Evolutionary conservation across 2,113 vertebrate genomes (phyloP).

Genomic region (Pelecanoides urinatrix): DNA sequence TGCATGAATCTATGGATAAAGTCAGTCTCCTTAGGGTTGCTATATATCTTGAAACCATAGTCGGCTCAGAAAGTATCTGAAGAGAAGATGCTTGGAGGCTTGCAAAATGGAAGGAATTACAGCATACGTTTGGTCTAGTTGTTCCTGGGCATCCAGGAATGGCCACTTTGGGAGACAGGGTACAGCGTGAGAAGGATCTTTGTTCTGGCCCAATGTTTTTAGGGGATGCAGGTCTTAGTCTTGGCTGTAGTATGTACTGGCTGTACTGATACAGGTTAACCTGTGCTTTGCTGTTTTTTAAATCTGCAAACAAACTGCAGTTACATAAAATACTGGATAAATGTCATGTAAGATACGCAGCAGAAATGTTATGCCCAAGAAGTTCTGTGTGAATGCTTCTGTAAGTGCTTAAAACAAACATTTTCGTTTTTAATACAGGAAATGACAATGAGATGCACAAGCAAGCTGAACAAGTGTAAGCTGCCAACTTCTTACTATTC

Average conservation of each 20-base stretch:
- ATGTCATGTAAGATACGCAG: not conserved
- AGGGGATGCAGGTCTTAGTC: not conserved
- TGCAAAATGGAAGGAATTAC: not conserved
- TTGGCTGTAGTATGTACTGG: not conserved
- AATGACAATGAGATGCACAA: slow-evolving; percentile 72
- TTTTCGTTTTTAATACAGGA: slow-evolving; percentile 63
- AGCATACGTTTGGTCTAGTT: not conserved
- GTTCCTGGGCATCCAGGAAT: not conserved
- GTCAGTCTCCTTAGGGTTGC: not conserved
- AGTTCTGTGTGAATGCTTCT: not conserved
- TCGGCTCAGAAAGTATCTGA: not conserved
- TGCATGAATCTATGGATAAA: not conserved
- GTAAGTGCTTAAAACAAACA: not conserved
- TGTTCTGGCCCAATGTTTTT: not conserved
- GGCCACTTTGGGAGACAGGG: not conserved
- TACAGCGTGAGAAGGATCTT: not conserved
- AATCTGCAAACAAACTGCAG: not conserved
- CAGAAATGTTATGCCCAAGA: not conserved
- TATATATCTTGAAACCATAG: fast-evolving
- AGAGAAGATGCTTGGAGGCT: not conserved
- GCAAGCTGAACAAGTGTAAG: slow-evolving; percentile 87
- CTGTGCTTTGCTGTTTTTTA: not conserved
- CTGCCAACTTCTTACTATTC: not conserved
- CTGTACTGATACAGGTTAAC: not conserved
- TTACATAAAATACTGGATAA: not conserved